Base-by-base conservation (phyloP, 2,888 invertebrate species). In the Apotomis betuletana region DNA sequence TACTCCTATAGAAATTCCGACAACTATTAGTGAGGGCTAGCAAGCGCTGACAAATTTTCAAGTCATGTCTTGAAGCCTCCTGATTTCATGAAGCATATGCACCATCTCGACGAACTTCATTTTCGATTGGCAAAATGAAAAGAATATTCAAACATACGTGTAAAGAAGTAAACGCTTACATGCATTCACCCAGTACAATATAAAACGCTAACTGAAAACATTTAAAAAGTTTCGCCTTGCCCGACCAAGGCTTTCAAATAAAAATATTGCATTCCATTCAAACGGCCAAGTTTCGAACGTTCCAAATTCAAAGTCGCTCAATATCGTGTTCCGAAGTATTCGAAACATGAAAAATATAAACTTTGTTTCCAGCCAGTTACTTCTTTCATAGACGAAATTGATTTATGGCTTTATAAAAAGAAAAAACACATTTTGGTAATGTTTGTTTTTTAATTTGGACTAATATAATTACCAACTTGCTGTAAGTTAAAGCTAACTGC, bases 211-310 rank as follows among this genome's bases (percentile, higher is more conserved):
- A 60, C 54, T 64, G 54, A 46, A 70, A 59, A 65, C 54, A 55
- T 65, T 69, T 46, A 65, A 59, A 69, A 65, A 70, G 46, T 10
- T 70, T 49, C 54, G 12, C 36, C 59, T n/a, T 36, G 15, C 54
- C 38, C 51, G 44, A 12, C 46, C 69, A 63, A 57, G n/a, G 54
- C 44, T 65, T 54, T 60, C 46, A 55, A 67, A 51, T 67, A 67
- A 72, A 71, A 72, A 72, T 73, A 61, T 62, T 60, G 69, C 61
- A 69, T 69, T 72, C 69, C 36, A 54, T 59, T 59, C 58, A 59
- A 63, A 44, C 69, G 73, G 9, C 46, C 59, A 64, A 73, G 46
- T 69, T 73, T 13, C 49, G 38, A 49, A 60, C 59, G 60, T 69
- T 69, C 69, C 52, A 57, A 72, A 72, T 73, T 64, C 54, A 64